Evolutionary conservation across 2,888 invertebrate genomes (phyloP), one percentile per base, ranked within the genome.

Genomic region (Azorinus chamasolen): DNA sequence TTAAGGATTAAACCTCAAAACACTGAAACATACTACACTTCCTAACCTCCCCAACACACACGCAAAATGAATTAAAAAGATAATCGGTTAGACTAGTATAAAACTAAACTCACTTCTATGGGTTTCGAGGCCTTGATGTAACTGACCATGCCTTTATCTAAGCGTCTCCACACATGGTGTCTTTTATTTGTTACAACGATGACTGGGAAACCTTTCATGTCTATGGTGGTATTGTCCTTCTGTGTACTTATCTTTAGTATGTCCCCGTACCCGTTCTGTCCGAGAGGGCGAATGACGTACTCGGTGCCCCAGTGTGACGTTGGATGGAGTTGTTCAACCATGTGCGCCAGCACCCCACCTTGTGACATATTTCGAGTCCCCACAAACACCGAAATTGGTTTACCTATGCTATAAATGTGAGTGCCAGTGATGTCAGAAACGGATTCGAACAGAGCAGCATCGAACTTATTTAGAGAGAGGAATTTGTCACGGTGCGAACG

Each of bases 261-360:
- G n/a, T 75, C 74, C 3, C 79, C 74, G 39, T 75, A 75, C 5
- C 43, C 59, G 27, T 32, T 75, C 4, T 20, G 20, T 6, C 68
- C 71, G 4, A 71, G 14, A 0, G 68, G 55, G 12, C 12, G 14
- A 0, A 72, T 58, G 5, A 62, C 24, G 46, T 43, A 71, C 54
- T 79, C 71, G 2, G 48, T 68, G 1, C 71, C 75, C 79, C 79
- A 79, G 37, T 62, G 66, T n/a, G 68, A 62, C 10, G 53, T 41
- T 3, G 79, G 74, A 14, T 55, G 45, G 6, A 79, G 46, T 41
- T 79, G 79, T 61, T 79, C 79, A 14, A 72, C 50, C 5, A 61
- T 69, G 27, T 79, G 79, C 6, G 59, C 54, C 18, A 41, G 16
- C 0, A 46, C 24, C 1, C 25, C 55, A 20, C 41, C 64, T 22